Percentiles rank a stretch among this genome's conserved stretches.
Evolutionary conservation across 1,140 invertebrate species (phyloP).

Genomic region (Pseudoatta argentina): DNA sequence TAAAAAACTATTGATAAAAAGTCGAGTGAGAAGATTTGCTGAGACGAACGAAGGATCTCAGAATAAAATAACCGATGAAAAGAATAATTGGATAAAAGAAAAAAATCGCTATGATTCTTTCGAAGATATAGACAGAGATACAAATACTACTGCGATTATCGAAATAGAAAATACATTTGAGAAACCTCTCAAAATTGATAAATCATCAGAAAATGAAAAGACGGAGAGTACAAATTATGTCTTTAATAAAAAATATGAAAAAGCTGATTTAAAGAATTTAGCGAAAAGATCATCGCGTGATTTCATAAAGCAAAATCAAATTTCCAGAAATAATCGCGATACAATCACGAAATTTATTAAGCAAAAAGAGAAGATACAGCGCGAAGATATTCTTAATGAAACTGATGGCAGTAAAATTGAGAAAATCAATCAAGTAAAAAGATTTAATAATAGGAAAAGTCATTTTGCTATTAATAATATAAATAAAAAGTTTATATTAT

Average conservation of each 20-base stretch:
- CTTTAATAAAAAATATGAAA: background rate
- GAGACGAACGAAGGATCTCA: background rate
- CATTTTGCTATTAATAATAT: background rate
- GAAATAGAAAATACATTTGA: background rate
- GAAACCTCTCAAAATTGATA: background rate
- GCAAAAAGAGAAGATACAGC: background rate
- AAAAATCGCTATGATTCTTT: background rate
- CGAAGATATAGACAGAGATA: background rate
- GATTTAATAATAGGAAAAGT: background rate
- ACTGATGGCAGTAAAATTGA: background rate
- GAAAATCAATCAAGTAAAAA: constrained; percentile 1
- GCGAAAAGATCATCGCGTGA: no score
- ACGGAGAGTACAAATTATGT: background rate
- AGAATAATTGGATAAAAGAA: background rate
- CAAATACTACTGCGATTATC: background rate
- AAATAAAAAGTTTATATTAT: background rate
- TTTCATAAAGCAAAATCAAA: constrained; percentile 6
- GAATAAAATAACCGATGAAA: background rate
- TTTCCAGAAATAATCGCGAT: background rate
- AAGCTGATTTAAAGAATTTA: background rate
- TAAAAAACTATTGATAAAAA: constrained; percentile 15
- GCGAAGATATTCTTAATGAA: background rate
- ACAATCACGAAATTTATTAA: background rate
- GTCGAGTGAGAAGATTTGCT: background rate
- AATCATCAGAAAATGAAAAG: background rate